phyloP scores from a whole-genome alignment of 2,113 vertebrate genomes.

The Gulo gulo region DNA sequence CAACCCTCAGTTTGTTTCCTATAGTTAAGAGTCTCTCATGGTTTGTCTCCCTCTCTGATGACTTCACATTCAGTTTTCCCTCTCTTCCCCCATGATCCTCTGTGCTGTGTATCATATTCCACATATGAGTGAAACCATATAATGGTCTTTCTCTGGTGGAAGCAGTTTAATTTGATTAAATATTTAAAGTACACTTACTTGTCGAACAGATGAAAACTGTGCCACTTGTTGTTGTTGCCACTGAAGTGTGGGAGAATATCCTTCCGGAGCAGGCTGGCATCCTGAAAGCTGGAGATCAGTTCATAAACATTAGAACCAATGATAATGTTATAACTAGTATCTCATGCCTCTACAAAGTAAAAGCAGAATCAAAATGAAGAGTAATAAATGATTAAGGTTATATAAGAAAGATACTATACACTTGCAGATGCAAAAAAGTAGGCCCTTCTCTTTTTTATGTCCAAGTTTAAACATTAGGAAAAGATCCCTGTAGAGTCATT shows the following conservation, averaged over 20 bases:
- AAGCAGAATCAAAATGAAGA: slow-evolving; percentile 27
- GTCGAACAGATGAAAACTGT: slow-evolving; percentile 90
- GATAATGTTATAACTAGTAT: slow-evolving; percentile 55
- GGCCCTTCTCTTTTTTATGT: background rate
- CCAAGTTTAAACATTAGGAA: background rate
- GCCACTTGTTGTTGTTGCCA: slow-evolving; percentile 96
- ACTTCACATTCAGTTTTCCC: background rate
- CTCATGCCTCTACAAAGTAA: background rate
- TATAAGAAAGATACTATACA: background rate
- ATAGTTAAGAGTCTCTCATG: background rate
- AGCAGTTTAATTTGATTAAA: background rate
- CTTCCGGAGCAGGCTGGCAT: slow-evolving; percentile 92
- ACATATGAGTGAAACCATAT: background rate
- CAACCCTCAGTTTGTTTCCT: background rate
- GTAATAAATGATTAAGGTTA: background rate
- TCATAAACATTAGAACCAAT: slow-evolving; percentile 61
- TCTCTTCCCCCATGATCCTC: background rate
- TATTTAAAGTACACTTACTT: slow-evolving; percentile 77
- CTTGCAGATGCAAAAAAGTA: background rate
- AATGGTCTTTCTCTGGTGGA: background rate
- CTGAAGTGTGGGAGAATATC: slow-evolving; percentile 91
- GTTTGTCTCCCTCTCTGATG: background rate
- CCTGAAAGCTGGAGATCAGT: slow-evolving; percentile 87
- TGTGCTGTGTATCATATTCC: background rate
- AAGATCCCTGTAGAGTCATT: background rate